Evolutionary conservation across 2,797 vertebrate species (phyloP).

Genomic region (Typhlichthys subterraneus): DNA sequence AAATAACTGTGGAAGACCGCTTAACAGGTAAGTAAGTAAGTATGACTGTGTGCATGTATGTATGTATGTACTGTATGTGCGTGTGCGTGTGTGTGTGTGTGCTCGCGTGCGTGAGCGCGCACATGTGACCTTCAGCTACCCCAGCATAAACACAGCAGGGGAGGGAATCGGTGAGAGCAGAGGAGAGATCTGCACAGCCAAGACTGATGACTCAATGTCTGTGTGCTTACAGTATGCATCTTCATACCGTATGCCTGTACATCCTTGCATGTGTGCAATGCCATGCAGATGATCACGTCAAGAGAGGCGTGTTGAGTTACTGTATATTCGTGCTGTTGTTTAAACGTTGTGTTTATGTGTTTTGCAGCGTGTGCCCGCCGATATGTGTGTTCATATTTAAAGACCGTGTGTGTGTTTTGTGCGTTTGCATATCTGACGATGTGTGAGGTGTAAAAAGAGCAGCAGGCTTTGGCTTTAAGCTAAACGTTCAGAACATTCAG

Average conservation of each 20-base stretch:
- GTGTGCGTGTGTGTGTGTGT: conserved; percentile 12
- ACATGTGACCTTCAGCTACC: conserved; percentile 52
- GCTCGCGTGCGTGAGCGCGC: conserved; percentile 5
- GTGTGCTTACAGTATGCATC: conserved; percentile 2
- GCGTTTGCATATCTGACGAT: conserved; percentile 20
- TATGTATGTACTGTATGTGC: neutral
- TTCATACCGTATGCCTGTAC: conserved; percentile 1
- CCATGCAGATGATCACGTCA: too few species aligned
- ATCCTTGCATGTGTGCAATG: conserved; percentile 3
- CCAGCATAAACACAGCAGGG: conserved; percentile 43
- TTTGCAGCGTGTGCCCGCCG: neutral
- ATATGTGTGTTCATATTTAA: too few species aligned
- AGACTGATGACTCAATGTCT: conserved; percentile 53
- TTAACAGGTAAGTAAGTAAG: neutral
- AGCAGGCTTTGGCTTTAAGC: neutral
- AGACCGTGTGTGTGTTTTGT: conserved; percentile 16
- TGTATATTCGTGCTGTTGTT: neutral
- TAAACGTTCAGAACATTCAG: too few species aligned
- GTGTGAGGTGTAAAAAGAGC: neutral
- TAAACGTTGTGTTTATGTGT: conserved; percentile 9
- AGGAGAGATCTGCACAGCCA: conserved; percentile 29
- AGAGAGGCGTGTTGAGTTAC: neutral
- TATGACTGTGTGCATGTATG: neutral
- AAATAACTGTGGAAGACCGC: neutral
- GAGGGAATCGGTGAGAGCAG: conserved; percentile 26